Evolutionary conservation across 2,888 invertebrate genomes (phyloP), one percentile per base, ranked within the genome.

Genomic region (Cantharis lateralis): DNA sequence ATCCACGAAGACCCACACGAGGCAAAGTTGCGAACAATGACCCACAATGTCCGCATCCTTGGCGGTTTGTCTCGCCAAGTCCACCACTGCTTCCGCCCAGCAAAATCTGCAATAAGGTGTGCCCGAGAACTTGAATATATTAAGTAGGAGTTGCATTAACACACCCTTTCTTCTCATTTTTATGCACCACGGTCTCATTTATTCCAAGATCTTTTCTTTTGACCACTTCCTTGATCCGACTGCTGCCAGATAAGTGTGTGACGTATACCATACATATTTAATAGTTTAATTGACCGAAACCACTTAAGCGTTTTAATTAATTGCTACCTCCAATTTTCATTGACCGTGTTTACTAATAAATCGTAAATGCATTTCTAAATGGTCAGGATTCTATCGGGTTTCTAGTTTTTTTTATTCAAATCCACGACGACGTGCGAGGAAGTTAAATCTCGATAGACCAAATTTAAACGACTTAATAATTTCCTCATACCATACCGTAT

Each of bases 21-120:
- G 68, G 18, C 61, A 72, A 73, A 78, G 68, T 73, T 68, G 75
- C 78, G 80, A 76, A 77, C 80, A 80, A 78, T 80, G 80, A 80
- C 78, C 80, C 79, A 76, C 73, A 71, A 75, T 70, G 78, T 72
- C 77, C 81, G 72, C 79, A 81, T 80, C 79, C 80, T 79, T 78
- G 78, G 74, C 77, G 79, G 48, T 66, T 74, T 75, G 78, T 81
- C 81, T 81, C 80, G 82, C 80, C 81, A 74, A 70, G 64, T 70
- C 70, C 63, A 62, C 68, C 78, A 71, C 76, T 75, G 80, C 78
- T 81, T 81, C 80, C 79, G 79, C 79, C 72, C 74, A 71, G 75
- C 72, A 72, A 18, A 62, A 70, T 71, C 70, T 64, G 64, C 18
- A 72, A 18, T 70, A 74, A 74, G 77, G 77, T 71, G 77, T 28